Conservation (phyloP, 64 coral and sea anemone species). For the Stichodactyla mertensii region DNA sequence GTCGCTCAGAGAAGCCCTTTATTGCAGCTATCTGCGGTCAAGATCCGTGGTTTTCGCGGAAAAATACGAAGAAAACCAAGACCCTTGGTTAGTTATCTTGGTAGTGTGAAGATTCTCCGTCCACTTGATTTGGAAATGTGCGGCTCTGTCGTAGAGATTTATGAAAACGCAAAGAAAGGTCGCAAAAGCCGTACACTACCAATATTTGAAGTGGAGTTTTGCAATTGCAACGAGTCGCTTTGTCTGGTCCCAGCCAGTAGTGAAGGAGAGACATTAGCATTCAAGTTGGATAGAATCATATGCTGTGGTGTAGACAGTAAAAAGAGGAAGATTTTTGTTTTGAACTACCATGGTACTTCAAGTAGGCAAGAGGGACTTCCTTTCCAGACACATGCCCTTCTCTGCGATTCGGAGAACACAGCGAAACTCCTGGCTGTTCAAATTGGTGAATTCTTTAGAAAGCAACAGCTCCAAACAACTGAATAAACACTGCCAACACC, state of each 20-base stretch:
- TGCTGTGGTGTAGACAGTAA: slow-evolving; percentile 10
- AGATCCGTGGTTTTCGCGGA: not conserved
- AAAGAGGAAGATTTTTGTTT: not conserved
- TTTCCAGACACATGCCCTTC: not conserved
- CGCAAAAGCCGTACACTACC: not conserved
- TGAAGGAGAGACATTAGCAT: not conserved
- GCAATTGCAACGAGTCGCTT: not conserved
- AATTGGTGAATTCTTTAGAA: not conserved
- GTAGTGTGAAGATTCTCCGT: not conserved
- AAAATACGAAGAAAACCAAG: not conserved
- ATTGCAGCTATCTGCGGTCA: not conserved
- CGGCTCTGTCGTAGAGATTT: slow-evolving; percentile 4
- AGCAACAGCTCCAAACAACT: too few relatives aligned
- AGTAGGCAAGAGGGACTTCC: not conserved
- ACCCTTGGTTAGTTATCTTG: not conserved
- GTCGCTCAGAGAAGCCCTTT: not conserved
- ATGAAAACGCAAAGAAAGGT: not conserved
- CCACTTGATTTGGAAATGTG: slow-evolving; percentile 13
- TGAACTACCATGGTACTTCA: not conserved
- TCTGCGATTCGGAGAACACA: not conserved
- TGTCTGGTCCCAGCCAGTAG: not conserved
- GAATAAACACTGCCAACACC: too few relatives aligned
- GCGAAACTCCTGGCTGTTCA: not conserved
- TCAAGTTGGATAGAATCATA: not conserved
- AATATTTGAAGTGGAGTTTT: slow-evolving; percentile 6